These are phyloP conservation scores for Brachyalestes nurse DNA, from an alignment of 2,797 vertebrate species.

Conservation along the genomic window DNA sequence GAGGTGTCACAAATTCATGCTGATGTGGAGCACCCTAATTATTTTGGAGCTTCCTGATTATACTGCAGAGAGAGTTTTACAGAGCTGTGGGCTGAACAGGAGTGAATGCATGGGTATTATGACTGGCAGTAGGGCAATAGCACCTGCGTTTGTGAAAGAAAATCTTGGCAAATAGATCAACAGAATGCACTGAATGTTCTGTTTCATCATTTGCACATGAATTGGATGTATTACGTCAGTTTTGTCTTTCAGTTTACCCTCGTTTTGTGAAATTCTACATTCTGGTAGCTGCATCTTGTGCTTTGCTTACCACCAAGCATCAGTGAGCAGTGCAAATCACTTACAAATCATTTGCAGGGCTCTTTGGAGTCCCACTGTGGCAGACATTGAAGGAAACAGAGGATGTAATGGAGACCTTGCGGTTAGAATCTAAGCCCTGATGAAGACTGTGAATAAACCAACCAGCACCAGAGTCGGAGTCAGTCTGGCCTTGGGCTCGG, in stretches of 20 bases:
- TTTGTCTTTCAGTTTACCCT: neutral
- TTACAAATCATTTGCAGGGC: neutral
- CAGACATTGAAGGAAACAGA: neutral
- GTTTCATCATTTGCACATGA: neutral
- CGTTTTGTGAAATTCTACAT: neutral
- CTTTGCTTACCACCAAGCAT: neutral
- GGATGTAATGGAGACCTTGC: neutral
- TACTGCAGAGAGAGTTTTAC: neutral
- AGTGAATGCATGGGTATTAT: neutral
- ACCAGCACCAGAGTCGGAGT: neutral
- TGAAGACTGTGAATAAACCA: neutral
- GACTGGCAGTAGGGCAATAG: too few relatives aligned
- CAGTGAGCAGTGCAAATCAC: neutral
- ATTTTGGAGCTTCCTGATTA: neutral
- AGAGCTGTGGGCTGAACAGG: neutral
- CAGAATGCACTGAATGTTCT: too few relatives aligned
- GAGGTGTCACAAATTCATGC: neutral
- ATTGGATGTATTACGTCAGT: neutral
- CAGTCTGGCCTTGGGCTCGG: slow-evolving; percentile 6
- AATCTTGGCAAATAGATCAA: too few relatives aligned
- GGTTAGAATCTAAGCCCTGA: neutral
- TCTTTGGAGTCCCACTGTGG: neutral
- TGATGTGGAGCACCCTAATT: neutral
- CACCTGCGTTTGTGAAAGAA: too few relatives aligned
- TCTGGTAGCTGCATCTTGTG: neutral